Evolutionary conservation across 2,113 vertebrate genomes (phyloP).

Genomic region (Zosterops hypoxanthus): DNA sequence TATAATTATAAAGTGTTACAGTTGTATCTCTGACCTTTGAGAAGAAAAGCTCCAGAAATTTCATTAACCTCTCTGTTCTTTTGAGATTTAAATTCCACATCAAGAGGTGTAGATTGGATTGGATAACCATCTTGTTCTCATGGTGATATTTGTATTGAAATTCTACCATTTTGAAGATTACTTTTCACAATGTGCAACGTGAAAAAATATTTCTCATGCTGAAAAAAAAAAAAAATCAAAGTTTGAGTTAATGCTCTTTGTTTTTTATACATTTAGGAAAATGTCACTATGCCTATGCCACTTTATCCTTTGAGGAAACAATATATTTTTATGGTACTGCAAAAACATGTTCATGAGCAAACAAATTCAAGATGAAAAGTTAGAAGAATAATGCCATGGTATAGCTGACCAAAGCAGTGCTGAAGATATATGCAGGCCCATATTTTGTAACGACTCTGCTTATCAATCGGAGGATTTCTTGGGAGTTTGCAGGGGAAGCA

Average conservation of each 20-base stretch:
- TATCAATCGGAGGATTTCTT: background rate
- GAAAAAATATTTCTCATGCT: background rate
- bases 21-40: background rate
- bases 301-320: background rate
- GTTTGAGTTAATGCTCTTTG: background rate
- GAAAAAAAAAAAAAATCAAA: background rate
- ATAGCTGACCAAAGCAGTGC: background rate
- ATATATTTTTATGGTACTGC: background rate
- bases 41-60: background rate
- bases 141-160: background rate
- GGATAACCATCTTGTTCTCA: background rate
- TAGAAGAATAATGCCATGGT: background rate
- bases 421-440: background rate
- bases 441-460: background rate
- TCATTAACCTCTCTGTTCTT: slow-evolving; percentile 21
- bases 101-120: background rate
- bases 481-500: too few relatives aligned
- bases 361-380: background rate
- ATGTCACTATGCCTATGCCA: too few relatives aligned
- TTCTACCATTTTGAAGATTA: background rate
- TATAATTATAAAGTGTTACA: background rate
- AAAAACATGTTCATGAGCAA: background rate
- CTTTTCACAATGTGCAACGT: background rate
- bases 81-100: background rate
- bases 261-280: background rate